phyloP scores from a whole-genome alignment of 2,888 invertebrate genomes.

The Melinaea menophilus region DNA sequence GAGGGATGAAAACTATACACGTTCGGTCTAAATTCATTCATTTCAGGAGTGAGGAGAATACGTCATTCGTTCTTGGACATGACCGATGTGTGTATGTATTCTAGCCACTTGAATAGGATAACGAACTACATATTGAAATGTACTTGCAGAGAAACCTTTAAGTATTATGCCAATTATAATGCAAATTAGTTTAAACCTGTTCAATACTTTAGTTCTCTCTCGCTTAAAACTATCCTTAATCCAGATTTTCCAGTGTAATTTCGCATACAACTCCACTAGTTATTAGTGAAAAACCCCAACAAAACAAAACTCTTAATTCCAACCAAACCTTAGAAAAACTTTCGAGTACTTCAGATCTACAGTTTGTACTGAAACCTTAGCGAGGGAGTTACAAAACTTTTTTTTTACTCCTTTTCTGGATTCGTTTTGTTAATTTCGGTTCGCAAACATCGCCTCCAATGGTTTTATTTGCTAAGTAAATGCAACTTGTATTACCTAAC shows the following conservation, averaged over 20 bases:
- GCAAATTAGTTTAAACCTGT: background rate
- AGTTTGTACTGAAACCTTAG: slow-evolving; percentile 35
- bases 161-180: background rate
- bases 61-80: slow-evolving; percentile 11
- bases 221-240: background rate
- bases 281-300: slow-evolving; percentile 7
- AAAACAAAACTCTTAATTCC: slow-evolving; percentile 26
- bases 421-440: slow-evolving; percentile 28
- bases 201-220: background rate
- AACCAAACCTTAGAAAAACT: slow-evolving; percentile 27
- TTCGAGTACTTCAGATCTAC: slow-evolving; percentile 30
- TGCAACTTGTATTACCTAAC: slow-evolving; percentile 2
- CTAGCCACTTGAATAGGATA: background rate
- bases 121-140: background rate
- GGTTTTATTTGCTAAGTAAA: slow-evolving; percentile 4
- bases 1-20: slow-evolving; percentile 32
- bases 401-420: slow-evolving; percentile 26
- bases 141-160: background rate
- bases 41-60: slow-evolving; percentile 16
- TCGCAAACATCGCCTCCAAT: slow-evolving; percentile 23
- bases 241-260: background rate
- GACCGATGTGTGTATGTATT: slow-evolving; percentile 3
- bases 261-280: background rate
- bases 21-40: slow-evolving; percentile 24
- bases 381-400: slow-evolving; percentile 33